Evolutionary conservation across 37 sponge, comb jelly and placozoan species (phyloP).

Genomic region (Cladorhizidae sp.): DNA sequence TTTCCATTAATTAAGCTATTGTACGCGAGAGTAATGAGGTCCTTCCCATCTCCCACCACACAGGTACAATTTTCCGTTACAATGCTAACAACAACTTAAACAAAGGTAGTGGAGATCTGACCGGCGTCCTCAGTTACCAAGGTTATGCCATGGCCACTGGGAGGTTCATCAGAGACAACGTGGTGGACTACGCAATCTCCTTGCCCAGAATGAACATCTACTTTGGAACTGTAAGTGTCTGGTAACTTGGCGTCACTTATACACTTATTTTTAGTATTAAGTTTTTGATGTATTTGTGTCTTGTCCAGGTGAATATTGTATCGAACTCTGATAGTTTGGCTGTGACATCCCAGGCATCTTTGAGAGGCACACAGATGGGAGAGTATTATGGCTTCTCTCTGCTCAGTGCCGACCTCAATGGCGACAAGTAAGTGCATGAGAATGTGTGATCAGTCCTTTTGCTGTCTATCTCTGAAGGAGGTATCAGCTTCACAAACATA

Average conservation of each 20-base stretch:
- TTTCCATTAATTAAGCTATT: too few relatives aligned
- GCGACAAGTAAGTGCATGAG: constrained; percentile 58
- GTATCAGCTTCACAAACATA: too few relatives aligned
- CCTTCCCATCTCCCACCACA: too few relatives aligned
- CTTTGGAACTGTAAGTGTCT: constrained; percentile 48
- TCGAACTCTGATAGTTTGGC: neutral
- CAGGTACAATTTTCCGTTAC: constrained; percentile 21
- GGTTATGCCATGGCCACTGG: constrained; percentile 58
- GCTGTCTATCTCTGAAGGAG: too few relatives aligned
- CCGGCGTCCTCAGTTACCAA: constrained; percentile 2
- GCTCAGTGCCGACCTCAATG: constrained; percentile 46
- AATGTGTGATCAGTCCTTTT: too few relatives aligned
- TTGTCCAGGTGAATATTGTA: constrained; percentile 34
- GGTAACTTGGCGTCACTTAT: neutral
- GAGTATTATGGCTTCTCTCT: constrained; percentile 80
- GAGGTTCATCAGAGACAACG: neutral
- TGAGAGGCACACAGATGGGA: constrained; percentile 45
- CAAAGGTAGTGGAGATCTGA: too few relatives aligned
- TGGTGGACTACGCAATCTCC: constrained; percentile 52
- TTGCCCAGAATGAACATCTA: constrained; percentile 35
- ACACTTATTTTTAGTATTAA: neutral
- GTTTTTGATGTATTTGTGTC: neutral
- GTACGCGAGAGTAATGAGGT: too few relatives aligned
- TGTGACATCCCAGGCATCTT: constrained; percentile 18
- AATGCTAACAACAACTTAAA: too few relatives aligned